phyloP scores from a whole-genome alignment of 2,113 vertebrate genomes.

The Suricata suricatta region DNA sequence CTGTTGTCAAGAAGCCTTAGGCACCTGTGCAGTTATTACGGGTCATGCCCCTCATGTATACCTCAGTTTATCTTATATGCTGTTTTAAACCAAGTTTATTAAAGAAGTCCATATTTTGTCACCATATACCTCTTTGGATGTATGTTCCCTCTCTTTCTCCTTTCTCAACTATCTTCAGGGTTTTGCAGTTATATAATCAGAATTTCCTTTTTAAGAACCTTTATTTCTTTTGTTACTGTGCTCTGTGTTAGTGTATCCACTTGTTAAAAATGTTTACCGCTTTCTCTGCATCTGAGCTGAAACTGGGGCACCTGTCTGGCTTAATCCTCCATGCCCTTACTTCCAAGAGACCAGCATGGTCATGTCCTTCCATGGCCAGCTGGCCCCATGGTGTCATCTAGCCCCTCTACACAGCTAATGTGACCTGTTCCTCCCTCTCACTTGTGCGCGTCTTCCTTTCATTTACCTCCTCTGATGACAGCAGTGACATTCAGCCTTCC shows the following conservation, averaged over 20 bases:
- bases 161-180: background rate
- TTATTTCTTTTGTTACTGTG: background rate
- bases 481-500: background rate
- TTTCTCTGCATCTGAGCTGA: background rate
- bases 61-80: background rate
- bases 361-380: fast-evolving
- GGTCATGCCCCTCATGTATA: background rate
- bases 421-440: background rate
- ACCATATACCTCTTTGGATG: background rate
- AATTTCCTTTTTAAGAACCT: background rate
- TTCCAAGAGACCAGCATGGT: fast-evolving
- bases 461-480: background rate
- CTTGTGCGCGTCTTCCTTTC: background rate
- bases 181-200: background rate
- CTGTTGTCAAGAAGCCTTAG: background rate
- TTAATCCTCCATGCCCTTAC: fast-evolving
- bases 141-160: background rate
- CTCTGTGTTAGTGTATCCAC: background rate
- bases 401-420: background rate
- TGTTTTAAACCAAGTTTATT: background rate
- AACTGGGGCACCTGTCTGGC: background rate
- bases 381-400: fast-evolving
- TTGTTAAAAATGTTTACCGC: background rate
- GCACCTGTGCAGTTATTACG: fast-evolving
- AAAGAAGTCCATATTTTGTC: background rate